Evolutionary conservation across 2,797 vertebrate species (phyloP).

Genomic region (Brachymystax lenok): DNA sequence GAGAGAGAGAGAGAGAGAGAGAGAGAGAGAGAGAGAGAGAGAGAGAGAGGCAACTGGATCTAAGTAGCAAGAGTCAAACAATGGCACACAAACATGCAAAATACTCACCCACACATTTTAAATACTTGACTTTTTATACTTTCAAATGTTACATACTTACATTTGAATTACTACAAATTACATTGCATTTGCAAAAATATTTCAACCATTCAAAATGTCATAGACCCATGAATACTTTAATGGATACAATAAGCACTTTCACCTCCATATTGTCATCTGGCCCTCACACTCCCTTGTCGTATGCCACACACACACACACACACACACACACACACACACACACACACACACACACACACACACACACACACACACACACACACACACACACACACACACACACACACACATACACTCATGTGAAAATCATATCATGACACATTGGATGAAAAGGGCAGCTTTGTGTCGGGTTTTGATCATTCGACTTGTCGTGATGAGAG

Average conservation of each 20-base stretch:
- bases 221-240: too few species aligned
- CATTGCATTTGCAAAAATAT: too few species aligned
- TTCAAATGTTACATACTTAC: too few species aligned
- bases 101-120: too few species aligned
- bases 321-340: conserved; percentile 8
- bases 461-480: conserved; percentile 1
- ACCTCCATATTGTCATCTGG: too few species aligned
- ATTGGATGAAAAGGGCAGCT: not conserved
- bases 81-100: too few species aligned
- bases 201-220: too few species aligned
- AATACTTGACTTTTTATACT: too few species aligned
- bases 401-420: conserved; percentile 4
- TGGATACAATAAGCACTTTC: too few species aligned
- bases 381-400: not conserved
- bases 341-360: not conserved
- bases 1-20: not conserved
- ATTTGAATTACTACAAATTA: too few species aligned
- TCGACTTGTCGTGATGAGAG: not conserved
- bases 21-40: not conserved
- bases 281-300: too few species aligned
- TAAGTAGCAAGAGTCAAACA: not conserved
- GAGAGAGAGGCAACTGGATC: not conserved
- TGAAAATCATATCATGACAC: not conserved
- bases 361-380: not conserved
- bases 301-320: not conserved